Evolutionary conservation across 2,113 vertebrate species (phyloP).

Genomic region (Austrofundulus limnaeus): DNA sequence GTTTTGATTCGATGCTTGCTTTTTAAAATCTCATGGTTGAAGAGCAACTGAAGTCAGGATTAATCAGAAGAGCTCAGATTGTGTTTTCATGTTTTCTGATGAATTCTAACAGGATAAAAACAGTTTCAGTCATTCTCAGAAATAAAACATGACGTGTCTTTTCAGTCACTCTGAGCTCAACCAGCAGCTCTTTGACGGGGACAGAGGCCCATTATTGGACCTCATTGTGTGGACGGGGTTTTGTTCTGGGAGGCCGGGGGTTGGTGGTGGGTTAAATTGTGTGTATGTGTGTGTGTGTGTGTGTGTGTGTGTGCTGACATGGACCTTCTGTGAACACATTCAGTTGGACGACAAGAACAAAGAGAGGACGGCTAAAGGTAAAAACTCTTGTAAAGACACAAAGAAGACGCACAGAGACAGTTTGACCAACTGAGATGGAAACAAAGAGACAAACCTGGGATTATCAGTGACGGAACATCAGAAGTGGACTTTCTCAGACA

Average conservation of each 20-base stretch:
- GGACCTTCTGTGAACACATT: conserved; percentile 66
- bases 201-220: conserved; percentile 33
- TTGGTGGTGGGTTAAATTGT: conserved; percentile 7
- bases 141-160: conserved; percentile 1
- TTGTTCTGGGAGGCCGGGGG: conserved; percentile 65
- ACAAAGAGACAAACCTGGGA: conserved; percentile 60
- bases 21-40: no score
- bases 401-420: background rate
- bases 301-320: conserved; percentile 64
- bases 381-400: background rate
- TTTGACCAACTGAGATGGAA: conserved; percentile 51
- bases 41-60: no score
- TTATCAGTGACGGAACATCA: conserved; percentile 54
- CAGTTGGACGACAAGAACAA: conserved; percentile 48
- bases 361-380: conserved; percentile 11
- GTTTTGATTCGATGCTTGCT: no score
- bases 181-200: conserved; percentile 39
- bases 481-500: conserved; percentile 46
- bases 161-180: conserved; percentile 19
- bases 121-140: background rate
- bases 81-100: no score
- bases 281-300: conserved; percentile 24
- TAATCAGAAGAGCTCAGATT: no score
- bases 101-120: no score
- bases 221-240: conserved; percentile 51